A percentile compares a stretch with the other conserved stretches of the same genome.
Evolutionary conservation across 2,797 vertebrate genomes (phyloP).

Genomic region (Prunella strophiata): DNA sequence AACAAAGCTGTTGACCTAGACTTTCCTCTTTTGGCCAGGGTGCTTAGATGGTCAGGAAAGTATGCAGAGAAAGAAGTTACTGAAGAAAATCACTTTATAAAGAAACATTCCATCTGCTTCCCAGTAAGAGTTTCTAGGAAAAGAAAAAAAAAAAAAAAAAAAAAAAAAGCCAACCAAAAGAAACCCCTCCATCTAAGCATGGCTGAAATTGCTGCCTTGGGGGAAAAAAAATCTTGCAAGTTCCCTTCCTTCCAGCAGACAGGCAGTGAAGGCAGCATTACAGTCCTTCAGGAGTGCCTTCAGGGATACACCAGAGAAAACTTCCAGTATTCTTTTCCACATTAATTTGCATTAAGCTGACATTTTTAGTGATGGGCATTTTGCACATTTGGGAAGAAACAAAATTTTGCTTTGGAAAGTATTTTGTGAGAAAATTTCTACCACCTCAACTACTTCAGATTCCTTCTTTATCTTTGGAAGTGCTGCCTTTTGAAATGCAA

Average conservation of each 20-base stretch:
- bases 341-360: constrained; percentile 14
- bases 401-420: background rate
- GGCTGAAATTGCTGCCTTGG: background rate
- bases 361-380: background rate
- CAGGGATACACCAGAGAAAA: background rate
- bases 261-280: background rate
- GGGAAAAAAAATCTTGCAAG: background rate
- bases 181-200: background rate
- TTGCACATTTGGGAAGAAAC: background rate
- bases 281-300: background rate
- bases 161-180: no score
- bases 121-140: background rate
- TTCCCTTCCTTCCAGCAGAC: constrained; percentile 1
- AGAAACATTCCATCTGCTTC: background rate
- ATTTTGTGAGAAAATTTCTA: background rate
- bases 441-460: background rate
- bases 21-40: background rate
- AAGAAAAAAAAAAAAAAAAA: no score
- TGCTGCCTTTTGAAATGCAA: background rate
- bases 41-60: background rate
- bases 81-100: background rate
- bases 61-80: background rate
- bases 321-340: background rate
- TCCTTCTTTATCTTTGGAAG: background rate
- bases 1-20: background rate